Evolutionary conservation across 1,140 invertebrate species (phyloP), one percentile per base, ranked within the genome.

Genomic region (Leptinotarsa lineolata): DNA sequence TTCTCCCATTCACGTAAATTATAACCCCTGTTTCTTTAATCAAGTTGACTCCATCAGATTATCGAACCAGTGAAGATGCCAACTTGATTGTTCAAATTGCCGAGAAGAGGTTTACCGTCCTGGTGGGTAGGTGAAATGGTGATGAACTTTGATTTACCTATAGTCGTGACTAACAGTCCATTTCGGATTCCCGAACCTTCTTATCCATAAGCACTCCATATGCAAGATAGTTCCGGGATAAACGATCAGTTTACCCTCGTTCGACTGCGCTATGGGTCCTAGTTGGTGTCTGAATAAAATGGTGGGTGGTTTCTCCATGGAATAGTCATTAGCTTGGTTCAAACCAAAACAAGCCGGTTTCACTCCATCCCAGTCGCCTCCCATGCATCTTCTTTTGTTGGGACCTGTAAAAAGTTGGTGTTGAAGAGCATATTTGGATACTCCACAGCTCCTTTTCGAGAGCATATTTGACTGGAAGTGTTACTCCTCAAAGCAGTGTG

Each of bases 151-250:
- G 54, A 68, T 24, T 81, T 84, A 90, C 89, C 89, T 89, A 77
- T 88, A 89, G 74, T 88, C 85, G 78, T 92, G 92, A 64, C 89
- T 92, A 72, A 93, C 89, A 76, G 90, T 91, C 94, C 94, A 95
- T 81, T 92, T 92, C 0, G 94, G 94, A 77, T 91, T 92, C 0
- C 93, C 94, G 77, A 94, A 94, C 69, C 93, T 88, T 71, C 93
- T 86, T 83, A 94, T 93, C 92, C 93, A 95, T 4, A 95, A 84
- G 78, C 94, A 95, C 83, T 95, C 94, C 90, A 95, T 92, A 81
- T 95, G 93, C 22, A 95, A 84, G 5, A 93, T 92, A 0, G 93
- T 93, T 1, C 93, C 93, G 1, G 94, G 94, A 84, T 94, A 95
- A 0, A 95, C 92, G 58, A 96, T 90, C 18, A 95, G 84, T 73